phyloP scores from a whole-genome alignment of 2,113 vertebrate genomes.

The Petroica traversi region DNA sequence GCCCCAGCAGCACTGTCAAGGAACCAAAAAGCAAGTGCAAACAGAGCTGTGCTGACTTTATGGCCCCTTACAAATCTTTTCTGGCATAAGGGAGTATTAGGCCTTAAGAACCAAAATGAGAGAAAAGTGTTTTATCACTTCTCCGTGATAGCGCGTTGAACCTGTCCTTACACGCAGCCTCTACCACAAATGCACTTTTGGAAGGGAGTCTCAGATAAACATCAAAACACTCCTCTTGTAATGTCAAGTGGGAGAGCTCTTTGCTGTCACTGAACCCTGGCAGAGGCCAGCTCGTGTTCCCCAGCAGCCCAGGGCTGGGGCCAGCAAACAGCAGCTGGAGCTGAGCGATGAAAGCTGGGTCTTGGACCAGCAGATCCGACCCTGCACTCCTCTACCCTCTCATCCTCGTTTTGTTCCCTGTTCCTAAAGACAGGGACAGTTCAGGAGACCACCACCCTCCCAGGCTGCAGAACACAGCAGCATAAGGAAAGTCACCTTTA shows the following conservation, averaged over 20 bases:
- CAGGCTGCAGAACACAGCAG: neutral
- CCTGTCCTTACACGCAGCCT: neutral
- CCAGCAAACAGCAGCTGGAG: neutral
- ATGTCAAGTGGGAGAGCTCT: neutral
- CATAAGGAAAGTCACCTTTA: neutral
- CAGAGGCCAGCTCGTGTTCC: neutral
- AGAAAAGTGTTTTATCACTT: conserved; percentile 3
- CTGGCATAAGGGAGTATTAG: neutral
- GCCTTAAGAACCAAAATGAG: neutral
- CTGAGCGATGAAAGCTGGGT: neutral
- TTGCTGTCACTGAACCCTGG: neutral
- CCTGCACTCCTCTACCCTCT: rapidly evolving
- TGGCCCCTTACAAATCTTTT: conserved; percentile 16
- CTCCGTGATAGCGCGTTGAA: neutral
- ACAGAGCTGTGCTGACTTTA: conserved; percentile 17
- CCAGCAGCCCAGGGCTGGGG: neutral
- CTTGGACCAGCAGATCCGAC: neutral
- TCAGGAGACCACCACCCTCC: neutral
- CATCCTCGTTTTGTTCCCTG: neutral
- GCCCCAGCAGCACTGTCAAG: neutral
- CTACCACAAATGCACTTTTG: neutral
- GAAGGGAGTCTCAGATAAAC: neutral
- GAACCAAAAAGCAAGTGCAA: conserved; percentile 30
- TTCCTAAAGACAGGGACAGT: neutral
- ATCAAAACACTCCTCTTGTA: neutral